Conservation (phyloP, 2,113 vertebrate species). For the Pseudorectes ferrugineus region DNA sequence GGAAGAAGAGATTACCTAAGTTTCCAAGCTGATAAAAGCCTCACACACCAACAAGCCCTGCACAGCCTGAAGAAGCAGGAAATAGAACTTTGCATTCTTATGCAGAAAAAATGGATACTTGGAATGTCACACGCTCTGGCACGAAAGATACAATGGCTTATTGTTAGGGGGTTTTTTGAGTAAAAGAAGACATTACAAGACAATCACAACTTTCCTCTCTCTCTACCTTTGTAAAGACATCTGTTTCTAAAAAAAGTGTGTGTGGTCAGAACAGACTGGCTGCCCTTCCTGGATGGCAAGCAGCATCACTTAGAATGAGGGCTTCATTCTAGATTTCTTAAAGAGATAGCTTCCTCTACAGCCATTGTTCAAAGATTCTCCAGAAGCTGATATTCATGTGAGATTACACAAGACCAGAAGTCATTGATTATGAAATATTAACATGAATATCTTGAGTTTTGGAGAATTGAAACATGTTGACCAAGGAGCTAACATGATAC, state of each 20-base stretch:
- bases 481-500: neutral
- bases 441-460: neutral
- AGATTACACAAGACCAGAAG: neutral
- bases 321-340: neutral
- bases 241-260: neutral
- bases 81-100: neutral
- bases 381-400: neutral
- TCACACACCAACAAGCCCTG: neutral
- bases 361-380: neutral
- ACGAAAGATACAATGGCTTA: neutral
- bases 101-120: neutral
- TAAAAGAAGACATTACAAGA: neutral
- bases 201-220: neutral
- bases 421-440: neutral
- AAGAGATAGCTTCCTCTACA: neutral
- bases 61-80: neutral
- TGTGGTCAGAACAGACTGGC: neutral
- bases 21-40: neutral
- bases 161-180: accelerated
- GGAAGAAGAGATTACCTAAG: neutral
- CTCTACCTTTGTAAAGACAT: neutral
- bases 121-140: neutral
- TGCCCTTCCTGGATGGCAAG: neutral
- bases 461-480: neutral
- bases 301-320: neutral